Conservation (phyloP, 1,140 invertebrate species). For the Capitella teleta region DNA sequence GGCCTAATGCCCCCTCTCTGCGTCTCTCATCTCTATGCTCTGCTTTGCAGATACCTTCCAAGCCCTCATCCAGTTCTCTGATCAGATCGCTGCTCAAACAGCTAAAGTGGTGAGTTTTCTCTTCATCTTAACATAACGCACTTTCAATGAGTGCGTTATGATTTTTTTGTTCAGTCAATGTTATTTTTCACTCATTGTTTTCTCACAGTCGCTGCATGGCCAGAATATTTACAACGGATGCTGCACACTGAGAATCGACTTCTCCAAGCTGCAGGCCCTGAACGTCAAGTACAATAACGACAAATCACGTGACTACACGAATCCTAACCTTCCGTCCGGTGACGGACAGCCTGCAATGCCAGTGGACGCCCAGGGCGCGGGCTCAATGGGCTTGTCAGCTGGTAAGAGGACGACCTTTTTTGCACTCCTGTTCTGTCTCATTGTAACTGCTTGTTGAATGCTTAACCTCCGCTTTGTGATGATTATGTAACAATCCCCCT, state of each 20-base stretch:
- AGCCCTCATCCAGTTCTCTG: conserved; percentile 16
- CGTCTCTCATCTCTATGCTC: background rate
- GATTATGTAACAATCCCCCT: too few species aligned
- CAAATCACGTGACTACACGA: conserved; percentile 97
- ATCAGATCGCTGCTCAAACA: conserved; percentile 15
- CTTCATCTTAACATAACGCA: background rate
- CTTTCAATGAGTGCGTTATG: background rate
- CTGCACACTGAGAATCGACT: conserved; percentile 98
- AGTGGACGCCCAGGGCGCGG: too few species aligned
- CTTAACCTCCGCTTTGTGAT: too few species aligned
- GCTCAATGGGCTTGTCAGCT: too few species aligned
- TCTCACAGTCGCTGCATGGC: conserved; percentile 73
- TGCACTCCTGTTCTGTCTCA: too few species aligned
- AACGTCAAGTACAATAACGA: conserved; percentile 99
- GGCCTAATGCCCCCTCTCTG: too few species aligned
- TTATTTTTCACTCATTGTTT: conserved; percentile 5
- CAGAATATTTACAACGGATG: conserved; percentile 99
- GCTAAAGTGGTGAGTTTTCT: conserved; percentile 13
- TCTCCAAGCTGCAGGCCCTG: conserved; percentile 90
- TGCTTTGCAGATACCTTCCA: conserved; percentile 14
- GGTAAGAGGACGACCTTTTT: too few species aligned
- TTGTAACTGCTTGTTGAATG: too few species aligned
- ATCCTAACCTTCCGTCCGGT: conserved; percentile 88
- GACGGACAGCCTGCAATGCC: conserved; percentile 57
- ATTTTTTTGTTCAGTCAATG: background rate